Evolutionary conservation across 92 coral and sea anemone species (phyloP).

Genomic region (Parazoanthus darwini): DNA sequence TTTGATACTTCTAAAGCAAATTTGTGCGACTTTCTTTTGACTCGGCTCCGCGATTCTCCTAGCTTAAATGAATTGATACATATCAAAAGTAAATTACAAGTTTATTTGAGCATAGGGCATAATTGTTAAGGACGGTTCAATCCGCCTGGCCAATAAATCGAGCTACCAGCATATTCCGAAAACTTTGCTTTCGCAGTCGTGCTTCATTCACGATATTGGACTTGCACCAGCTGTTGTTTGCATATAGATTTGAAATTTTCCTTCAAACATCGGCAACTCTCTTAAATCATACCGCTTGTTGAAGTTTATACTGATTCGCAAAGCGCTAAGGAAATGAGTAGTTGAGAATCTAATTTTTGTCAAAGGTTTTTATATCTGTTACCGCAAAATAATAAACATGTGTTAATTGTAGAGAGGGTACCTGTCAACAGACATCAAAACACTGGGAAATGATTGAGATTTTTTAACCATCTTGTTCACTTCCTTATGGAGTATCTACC

Average conservation of each 20-base stretch:
- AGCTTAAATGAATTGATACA: constrained; percentile 79
- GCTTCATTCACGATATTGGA: constrained; percentile 77
- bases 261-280: constrained; percentile 75
- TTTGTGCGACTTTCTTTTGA: constrained; percentile 57
- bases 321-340: constrained; percentile 64
- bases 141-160: constrained; percentile 34
- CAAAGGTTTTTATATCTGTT: constrained; percentile 64
- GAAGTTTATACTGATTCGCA: constrained; percentile 57
- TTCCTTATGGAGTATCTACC: constrained; percentile 27
- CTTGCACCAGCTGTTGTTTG: constrained; percentile 81
- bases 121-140: constrained; percentile 71
- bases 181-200: constrained; percentile 55
- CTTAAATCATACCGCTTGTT: constrained; percentile 45
- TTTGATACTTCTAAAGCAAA: constrained; percentile 49
- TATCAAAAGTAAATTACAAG: constrained; percentile 69
- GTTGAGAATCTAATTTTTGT: constrained; percentile 57
- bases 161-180: constrained; percentile 52
- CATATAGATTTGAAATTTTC: constrained; percentile 64
- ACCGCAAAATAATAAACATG: constrained; percentile 87
- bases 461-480: constrained; percentile 49
- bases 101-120: constrained; percentile 74
- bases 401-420: constrained; percentile 84
- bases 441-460: constrained; percentile 76
- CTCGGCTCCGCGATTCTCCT: constrained; percentile 51
- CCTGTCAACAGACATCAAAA: constrained; percentile 88